Conservation (phyloP, 2,888 invertebrate species). For the Elysia crispata region DNA sequence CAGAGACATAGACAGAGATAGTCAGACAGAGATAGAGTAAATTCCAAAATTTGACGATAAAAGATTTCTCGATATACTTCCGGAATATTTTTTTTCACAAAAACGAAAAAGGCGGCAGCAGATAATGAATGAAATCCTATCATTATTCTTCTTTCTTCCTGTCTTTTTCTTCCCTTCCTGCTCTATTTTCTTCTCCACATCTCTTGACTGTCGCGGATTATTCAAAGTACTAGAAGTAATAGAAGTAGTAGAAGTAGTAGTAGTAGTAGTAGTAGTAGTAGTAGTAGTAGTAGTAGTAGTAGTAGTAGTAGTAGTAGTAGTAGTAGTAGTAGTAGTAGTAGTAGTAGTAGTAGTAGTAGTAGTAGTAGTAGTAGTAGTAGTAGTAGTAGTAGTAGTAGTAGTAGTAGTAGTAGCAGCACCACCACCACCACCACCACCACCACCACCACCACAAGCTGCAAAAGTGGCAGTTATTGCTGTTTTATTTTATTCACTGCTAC, state of each 20-base stretch:
- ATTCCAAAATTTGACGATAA: too few relatives aligned
- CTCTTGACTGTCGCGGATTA: not conserved
- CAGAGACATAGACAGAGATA: too few relatives aligned
- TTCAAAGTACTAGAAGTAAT: not conserved
- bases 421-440: too few relatives aligned
- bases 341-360: not conserved
- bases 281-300: not conserved
- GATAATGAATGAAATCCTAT: too few relatives aligned
- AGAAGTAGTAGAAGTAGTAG: not conserved
- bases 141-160: too few relatives aligned
- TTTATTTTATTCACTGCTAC: not conserved
- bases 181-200: not conserved
- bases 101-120: too few relatives aligned
- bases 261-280: not conserved
- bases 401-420: slow-evolving; percentile 12
- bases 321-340: not conserved
- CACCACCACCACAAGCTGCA: too few relatives aligned
- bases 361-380: slow-evolving; percentile 11
- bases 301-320: not conserved
- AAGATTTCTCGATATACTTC: too few relatives aligned
- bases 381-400: not conserved
- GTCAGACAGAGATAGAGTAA: too few relatives aligned
- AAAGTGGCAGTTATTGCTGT: not conserved
- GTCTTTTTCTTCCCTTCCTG: too few relatives aligned
- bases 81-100: too few relatives aligned